Conservation (phyloP, 2,888 invertebrate genomes). For the Archaeoteleia sp. region DNA sequence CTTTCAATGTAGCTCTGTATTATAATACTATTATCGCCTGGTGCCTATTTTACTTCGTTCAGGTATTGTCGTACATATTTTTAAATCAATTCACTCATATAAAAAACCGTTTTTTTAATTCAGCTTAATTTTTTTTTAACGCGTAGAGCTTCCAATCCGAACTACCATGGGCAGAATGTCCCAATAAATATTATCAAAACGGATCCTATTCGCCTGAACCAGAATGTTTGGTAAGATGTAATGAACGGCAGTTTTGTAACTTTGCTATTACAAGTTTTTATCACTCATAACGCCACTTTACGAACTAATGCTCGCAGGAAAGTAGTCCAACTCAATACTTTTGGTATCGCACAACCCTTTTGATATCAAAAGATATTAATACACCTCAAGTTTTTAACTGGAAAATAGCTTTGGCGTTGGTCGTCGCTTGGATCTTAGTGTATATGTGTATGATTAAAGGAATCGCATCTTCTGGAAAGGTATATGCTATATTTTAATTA, state of each 20-base stretch:
- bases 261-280: slow-evolving; percentile 1
- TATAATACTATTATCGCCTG: slow-evolving; percentile 99
- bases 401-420: slow-evolving; percentile 90
- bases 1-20: slow-evolving; percentile 96
- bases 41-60: slow-evolving; percentile 96
- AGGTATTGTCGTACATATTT: slow-evolving; percentile 75
- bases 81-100: background rate
- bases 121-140: slow-evolving; percentile 2
- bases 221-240: slow-evolving; percentile 85
- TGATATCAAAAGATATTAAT: slow-evolving; percentile 92
- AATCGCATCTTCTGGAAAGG: slow-evolving; percentile 97
- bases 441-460: slow-evolving; percentile 99
- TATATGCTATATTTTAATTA: too few relatives aligned
- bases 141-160: slow-evolving; percentile 89
- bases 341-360: slow-evolving; percentile 94
- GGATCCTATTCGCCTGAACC: slow-evolving; percentile 87
- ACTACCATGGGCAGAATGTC: slow-evolving; percentile 94
- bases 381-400: slow-evolving; percentile 91
- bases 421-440: slow-evolving; percentile 94
- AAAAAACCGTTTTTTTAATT: background rate
- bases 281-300: too few relatives aligned
- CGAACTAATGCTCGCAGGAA: too few relatives aligned
- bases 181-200: slow-evolving; percentile 86
- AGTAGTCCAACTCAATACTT: slow-evolving; percentile 96
- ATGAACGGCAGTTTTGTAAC: too few relatives aligned